Percentiles rank a stretch among this genome's conserved stretches.
Conservation (phyloP, 2,113 vertebrate species). For the Oncorhynchus clarkii region DNA sequence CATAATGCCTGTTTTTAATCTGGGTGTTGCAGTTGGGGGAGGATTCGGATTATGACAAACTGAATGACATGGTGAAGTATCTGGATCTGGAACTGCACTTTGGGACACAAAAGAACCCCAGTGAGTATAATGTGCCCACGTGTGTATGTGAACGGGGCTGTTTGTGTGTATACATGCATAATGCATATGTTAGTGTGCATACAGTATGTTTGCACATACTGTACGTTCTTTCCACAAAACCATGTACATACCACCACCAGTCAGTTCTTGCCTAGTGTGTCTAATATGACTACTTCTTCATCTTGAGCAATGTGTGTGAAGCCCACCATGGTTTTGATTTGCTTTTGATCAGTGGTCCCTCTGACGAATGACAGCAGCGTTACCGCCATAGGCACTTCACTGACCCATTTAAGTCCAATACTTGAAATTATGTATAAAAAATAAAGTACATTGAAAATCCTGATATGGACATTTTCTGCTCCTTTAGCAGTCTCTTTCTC, state of each 20-base stretch:
- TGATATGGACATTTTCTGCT: not conserved
- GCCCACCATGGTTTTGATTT: constrained; percentile 1
- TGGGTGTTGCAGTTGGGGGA: constrained; percentile 79
- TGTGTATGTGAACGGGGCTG: not conserved
- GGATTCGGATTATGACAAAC: constrained; percentile 93
- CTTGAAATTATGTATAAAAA: not conserved
- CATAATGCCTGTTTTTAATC: not conserved
- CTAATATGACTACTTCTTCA: not conserved
- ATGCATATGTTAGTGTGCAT: not conserved
- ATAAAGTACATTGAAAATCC: not conserved
- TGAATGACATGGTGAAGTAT: constrained; percentile 99
- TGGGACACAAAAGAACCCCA: constrained; percentile 86
- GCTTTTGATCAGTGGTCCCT: constrained; percentile 19
- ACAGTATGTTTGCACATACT: not conserved
- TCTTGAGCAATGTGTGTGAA: constrained; percentile 1
- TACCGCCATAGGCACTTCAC: constrained; percentile 2
- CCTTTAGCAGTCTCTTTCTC: not conserved
- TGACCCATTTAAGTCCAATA: constrained; percentile 15
- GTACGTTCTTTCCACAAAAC: not conserved
- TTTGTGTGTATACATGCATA: not conserved
- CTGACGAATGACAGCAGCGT: constrained; percentile 16
- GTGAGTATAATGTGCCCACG: constrained; percentile 73
- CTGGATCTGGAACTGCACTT: constrained; percentile 97
- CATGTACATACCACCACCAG: not conserved
- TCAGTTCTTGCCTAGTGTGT: not conserved